Conservation (phyloP, 2,113 vertebrate species). For the Enhydra lutris region DNA sequence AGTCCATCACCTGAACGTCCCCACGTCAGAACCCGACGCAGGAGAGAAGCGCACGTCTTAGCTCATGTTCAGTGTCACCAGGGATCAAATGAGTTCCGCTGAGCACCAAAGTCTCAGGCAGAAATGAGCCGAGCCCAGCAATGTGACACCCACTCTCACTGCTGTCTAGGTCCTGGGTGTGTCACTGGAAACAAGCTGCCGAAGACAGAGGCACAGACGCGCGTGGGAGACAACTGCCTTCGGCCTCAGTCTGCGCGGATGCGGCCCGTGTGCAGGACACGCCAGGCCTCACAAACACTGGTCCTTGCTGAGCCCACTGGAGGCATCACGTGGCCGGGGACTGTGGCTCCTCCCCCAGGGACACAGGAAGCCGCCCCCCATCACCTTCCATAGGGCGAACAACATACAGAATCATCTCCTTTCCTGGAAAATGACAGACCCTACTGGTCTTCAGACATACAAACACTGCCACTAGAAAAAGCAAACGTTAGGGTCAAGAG, state of each 20-base stretch:
- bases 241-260: fast-evolving
- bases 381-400: background rate
- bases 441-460: fast-evolving
- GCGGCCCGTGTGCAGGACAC: fast-evolving
- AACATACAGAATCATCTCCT: background rate
- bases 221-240: fast-evolving
- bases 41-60: fast-evolving
- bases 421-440: background rate
- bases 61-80: background rate
- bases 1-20: fast-evolving
- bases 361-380: fast-evolving
- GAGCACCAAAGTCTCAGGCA: fast-evolving
- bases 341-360: background rate
- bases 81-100: fast-evolving
- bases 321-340: fast-evolving
- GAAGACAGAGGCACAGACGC: fast-evolving
- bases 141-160: fast-evolving
- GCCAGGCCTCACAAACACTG: fast-evolving
- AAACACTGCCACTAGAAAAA: background rate
- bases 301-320: fast-evolving
- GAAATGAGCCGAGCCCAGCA: background rate
- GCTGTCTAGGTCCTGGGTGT: background rate
- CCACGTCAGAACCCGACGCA: fast-evolving
- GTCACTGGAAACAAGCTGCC: background rate
- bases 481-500: background rate